Conservation (phyloP, 2,797 vertebrate genomes). For the Phrynocephalus forsythii region DNA sequence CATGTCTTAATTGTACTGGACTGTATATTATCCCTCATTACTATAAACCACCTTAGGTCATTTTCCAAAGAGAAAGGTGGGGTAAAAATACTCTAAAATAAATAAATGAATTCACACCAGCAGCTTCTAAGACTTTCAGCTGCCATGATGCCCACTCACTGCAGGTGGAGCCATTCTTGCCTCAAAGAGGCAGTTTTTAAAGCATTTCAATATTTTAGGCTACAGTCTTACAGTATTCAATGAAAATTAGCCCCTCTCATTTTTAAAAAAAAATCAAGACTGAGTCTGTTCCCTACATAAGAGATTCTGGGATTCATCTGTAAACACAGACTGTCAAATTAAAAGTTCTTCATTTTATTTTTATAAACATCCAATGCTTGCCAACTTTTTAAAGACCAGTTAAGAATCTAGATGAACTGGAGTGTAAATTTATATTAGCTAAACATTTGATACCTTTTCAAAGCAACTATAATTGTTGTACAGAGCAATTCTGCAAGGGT, state of each 20-base stretch:
- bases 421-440: not conserved
- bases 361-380: not conserved
- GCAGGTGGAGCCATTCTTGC: not conserved
- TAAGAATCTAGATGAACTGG: not conserved
- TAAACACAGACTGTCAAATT: not conserved
- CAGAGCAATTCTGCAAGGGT: not conserved
- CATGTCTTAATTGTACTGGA: too few relatives aligned
- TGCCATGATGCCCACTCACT: not conserved
- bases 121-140: not conserved
- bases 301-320: not conserved
- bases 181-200: not conserved
- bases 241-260: not conserved
- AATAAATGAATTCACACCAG: too few relatives aligned
- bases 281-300: not conserved
- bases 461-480: not conserved
- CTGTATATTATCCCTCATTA: too few relatives aligned
- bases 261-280: not conserved
- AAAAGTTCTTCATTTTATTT: not conserved
- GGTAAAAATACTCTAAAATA: too few relatives aligned
- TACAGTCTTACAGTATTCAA: too few relatives aligned
- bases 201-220: not conserved
- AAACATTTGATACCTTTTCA: not conserved
- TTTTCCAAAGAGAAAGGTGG: too few relatives aligned
- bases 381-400: not conserved
- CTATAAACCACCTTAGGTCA: too few relatives aligned